Percentiles rank a stretch among this genome's conserved stretches.
Evolutionary conservation across 1,140 invertebrate genomes (phyloP).

Genomic region (Agrypnia vestita): DNA sequence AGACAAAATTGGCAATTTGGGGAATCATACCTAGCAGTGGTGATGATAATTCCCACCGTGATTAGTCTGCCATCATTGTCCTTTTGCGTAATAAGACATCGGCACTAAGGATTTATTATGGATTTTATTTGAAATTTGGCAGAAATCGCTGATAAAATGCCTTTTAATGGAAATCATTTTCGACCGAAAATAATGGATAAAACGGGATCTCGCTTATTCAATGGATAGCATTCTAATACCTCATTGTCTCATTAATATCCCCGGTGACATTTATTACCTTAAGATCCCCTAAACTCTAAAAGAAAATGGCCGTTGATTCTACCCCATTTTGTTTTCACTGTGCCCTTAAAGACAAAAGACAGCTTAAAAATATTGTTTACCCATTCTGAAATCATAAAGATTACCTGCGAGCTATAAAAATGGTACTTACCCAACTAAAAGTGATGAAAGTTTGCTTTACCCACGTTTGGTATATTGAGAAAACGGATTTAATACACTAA

Average conservation of each 20-base stretch:
- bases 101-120: too few relatives aligned
- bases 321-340: background rate
- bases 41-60: too few relatives aligned
- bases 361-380: constrained; percentile 22
- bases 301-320: background rate
- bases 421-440: too few relatives aligned
- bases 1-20: background rate
- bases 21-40: too few relatives aligned
- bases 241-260: constrained; percentile 21
- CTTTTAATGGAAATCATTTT: constrained; percentile 1
- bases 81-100: too few relatives aligned
- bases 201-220: constrained; percentile 4
- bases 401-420: background rate
- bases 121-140: background rate
- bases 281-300: constrained; percentile 10
- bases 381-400: constrained; percentile 3
- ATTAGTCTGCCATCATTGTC: too few relatives aligned
- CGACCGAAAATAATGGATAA: background rate
- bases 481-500: too few relatives aligned
- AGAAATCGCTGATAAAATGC: background rate
- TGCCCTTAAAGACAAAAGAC: background rate
- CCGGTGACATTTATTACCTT: constrained; percentile 22
- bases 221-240: constrained; percentile 32
- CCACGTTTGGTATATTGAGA: too few relatives aligned
- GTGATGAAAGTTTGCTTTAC: too few relatives aligned